phyloP scores from a whole-genome alignment of 2,113 vertebrate species.

The Nansenia antarctica region DNA sequence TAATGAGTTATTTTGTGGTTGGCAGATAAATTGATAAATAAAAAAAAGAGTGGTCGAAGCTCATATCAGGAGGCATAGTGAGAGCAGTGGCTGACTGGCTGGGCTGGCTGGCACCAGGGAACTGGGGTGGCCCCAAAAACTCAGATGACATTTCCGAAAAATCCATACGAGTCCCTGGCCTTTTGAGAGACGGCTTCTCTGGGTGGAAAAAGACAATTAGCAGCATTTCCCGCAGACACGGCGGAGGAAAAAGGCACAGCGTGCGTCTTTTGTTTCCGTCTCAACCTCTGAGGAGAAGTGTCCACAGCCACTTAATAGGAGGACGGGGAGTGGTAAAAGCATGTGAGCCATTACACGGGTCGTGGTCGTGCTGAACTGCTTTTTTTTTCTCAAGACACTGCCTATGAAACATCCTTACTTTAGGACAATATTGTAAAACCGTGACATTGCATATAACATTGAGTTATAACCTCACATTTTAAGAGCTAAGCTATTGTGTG shows the following conservation, averaged over 20 bases:
- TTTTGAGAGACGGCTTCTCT: slow-evolving; percentile 45
- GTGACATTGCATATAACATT: background rate
- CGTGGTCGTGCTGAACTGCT: background rate
- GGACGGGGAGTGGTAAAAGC: background rate
- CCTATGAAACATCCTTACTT: background rate
- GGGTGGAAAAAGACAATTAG: slow-evolving; percentile 53
- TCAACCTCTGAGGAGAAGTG: slow-evolving; percentile 16
- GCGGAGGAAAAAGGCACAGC: slow-evolving; percentile 14
- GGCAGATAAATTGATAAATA: background rate
- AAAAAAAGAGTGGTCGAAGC: background rate
- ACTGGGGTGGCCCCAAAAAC: slow-evolving; percentile 24
- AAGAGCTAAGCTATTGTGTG: background rate
- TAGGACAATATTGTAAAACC: background rate
- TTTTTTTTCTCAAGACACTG: background rate
- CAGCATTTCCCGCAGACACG: slow-evolving; percentile 22
- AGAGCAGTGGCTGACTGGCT: background rate
- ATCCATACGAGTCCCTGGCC: slow-evolving; percentile 54
- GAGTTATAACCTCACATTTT: background rate
- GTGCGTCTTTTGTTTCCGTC: slow-evolving; percentile 31
- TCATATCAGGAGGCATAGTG: background rate
- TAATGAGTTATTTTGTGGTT: background rate
- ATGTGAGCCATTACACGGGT: background rate
- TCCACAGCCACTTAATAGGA: slow-evolving; percentile 13
- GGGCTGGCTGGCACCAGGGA: background rate
- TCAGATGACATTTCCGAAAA: slow-evolving; percentile 60